Evolutionary conservation across 30 jellyfish, hydroid and myxozoan genomes (phyloP).

Genomic region (Catostylus mosaicus): DNA sequence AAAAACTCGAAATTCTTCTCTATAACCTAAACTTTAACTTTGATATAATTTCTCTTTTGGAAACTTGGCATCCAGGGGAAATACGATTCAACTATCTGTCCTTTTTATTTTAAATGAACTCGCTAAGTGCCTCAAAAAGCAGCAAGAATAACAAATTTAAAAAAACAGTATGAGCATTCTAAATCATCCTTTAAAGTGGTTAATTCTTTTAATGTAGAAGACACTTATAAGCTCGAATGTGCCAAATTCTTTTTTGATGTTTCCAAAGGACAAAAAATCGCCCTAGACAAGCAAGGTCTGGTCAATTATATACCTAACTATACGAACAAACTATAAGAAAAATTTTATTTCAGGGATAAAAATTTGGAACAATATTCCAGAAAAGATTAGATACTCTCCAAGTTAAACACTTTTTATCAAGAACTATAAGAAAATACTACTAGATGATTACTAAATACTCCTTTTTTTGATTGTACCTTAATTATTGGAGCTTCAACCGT

Average conservation of each 20-base stretch:
- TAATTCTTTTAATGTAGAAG: constrained; percentile 37
- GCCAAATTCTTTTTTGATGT: constrained; percentile 33
- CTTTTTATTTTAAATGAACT: constrained; percentile 5
- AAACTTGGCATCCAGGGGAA: too few species aligned
- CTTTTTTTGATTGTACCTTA: too few species aligned
- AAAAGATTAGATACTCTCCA: too few species aligned
- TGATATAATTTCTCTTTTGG: too few species aligned
- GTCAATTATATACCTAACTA: constrained; percentile 18
- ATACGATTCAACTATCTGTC: too few species aligned
- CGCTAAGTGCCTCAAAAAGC: constrained; percentile 21
- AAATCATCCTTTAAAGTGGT: constrained; percentile 34
- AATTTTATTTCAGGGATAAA: not conserved
- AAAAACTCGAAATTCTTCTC: too few species aligned
- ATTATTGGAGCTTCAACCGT: too few species aligned
- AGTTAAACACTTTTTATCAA: too few species aligned
- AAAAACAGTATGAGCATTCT: constrained; percentile 20
- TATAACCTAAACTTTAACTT: too few species aligned
- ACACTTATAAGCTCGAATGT: constrained; percentile 38
- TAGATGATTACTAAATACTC: too few species aligned
- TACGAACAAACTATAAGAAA: constrained; percentile 5
- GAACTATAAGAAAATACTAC: too few species aligned
- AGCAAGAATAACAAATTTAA: constrained; percentile 11
- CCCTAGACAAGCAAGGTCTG: constrained; percentile 46
- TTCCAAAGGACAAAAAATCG: constrained; percentile 18
- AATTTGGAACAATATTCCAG: not conserved